Percentiles rank a stretch among this genome's conserved stretches.
Conservation (phyloP, 2,113 vertebrate genomes). For the Sula dactylatra region DNA sequence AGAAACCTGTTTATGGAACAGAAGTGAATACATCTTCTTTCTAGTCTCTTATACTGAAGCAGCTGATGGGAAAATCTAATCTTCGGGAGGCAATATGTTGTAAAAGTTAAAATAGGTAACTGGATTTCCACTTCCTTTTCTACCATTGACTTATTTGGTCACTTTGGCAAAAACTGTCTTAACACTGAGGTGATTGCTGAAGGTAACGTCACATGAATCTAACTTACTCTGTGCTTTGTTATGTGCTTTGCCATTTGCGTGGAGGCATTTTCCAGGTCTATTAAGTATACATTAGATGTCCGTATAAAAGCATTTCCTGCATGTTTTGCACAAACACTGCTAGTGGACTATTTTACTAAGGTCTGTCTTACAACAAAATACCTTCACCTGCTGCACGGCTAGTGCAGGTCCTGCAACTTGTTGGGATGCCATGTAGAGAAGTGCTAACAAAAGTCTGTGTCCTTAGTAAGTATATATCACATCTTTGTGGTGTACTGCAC, state of each 20-base stretch:
- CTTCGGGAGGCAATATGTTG: neutral
- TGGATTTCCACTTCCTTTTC: neutral
- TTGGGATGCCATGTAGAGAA: neutral
- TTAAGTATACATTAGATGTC: too few relatives aligned
- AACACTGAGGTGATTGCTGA: neutral
- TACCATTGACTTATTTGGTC: neutral
- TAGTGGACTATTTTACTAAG: neutral
- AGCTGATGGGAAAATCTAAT: neutral
- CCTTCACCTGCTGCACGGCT: neutral
- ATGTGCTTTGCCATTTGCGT: neutral
- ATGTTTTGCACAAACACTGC: neutral
- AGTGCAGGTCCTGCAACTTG: neutral
- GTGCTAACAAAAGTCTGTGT: neutral
- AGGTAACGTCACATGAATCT: neutral
- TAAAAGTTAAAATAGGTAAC: neutral
- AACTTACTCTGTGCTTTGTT: neutral
- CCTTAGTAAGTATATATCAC: accelerated
- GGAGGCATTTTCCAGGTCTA: neutral
- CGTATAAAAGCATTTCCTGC: neutral
- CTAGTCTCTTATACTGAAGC: neutral
- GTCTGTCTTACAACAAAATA: neutral
- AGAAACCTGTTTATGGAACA: neutral
- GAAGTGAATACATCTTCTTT: neutral
- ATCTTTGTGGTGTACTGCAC: neutral
- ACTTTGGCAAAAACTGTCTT: neutral